Conservation (phyloP, 2,113 vertebrate genomes). For the Mixornis gularis region DNA sequence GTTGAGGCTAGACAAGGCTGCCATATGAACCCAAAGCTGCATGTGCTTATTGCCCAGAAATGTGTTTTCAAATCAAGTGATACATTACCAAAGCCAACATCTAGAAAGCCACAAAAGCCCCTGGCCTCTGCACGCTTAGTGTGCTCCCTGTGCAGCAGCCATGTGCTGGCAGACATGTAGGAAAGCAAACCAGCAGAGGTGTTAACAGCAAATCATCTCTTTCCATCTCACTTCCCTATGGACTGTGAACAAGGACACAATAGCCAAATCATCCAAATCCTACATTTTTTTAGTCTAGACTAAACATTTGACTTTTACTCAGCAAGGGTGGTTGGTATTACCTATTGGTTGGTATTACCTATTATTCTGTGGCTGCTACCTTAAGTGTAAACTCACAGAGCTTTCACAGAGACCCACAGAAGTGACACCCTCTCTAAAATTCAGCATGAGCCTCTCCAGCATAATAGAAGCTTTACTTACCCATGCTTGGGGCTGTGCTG, state of each 20-base stretch:
- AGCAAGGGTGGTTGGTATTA: not conserved
- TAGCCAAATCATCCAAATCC: not conserved
- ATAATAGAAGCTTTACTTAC: not conserved
- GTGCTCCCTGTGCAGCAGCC: too few relatives aligned
- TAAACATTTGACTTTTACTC: not conserved
- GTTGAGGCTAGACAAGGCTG: not conserved
- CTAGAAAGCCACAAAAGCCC: not conserved
- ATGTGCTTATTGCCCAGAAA: not conserved
- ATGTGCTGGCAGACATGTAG: not conserved
- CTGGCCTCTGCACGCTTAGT: not conserved
- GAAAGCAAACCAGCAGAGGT: not conserved
- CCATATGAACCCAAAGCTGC: not conserved
- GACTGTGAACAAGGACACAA: not conserved
- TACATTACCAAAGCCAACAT: not conserved
- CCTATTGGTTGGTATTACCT: not conserved
- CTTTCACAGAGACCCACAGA: not conserved
- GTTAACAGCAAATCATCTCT: not conserved
- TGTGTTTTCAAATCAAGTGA: not conserved
- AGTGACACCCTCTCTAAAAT: not conserved
- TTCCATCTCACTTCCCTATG: not conserved
- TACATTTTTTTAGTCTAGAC: not conserved
- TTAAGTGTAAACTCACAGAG: not conserved
- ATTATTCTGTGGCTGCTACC: not conserved
- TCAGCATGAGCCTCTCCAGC: accelerated
- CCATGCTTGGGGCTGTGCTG: not conserved